Base-by-base conservation (phyloP, 2,888 invertebrate species). In the Acleris holmiana region DNA sequence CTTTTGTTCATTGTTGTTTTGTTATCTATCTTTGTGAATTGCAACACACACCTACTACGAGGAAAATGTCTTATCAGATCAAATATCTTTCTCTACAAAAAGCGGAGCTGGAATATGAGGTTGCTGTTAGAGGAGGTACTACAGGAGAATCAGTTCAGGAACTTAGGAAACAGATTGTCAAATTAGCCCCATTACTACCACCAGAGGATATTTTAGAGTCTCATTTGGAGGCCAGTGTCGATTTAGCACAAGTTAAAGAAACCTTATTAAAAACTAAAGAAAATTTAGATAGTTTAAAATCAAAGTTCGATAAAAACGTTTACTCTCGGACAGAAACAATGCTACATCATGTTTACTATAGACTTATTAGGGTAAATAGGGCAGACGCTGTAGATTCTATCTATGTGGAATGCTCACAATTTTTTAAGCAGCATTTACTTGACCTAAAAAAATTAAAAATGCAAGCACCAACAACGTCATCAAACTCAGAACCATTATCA, bases 51-150 rank as follows among this genome's bases (percentile, higher is more conserved):
- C n/a, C 23, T 23, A 21, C 8, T 48, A 19, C 21, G 6, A 23
- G 13, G 23, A 29, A 29, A 50, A 50, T 50, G 50, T 50, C 50
- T 2, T 50, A 50, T 4, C 50, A 23, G 7, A 62, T 68, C 17
- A 68, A 65, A 51, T 68, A 53, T 59, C 49, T 65, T 23, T 68
- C 64, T 0, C 48, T 70, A 8, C 67, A 68, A 59, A 70, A 70
- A 48, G 13, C 68, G 0, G 70, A 69, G 19, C 49, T 70, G 1
- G 59, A 67, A 3, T 71, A 72, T 23, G 71, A 73, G 61, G 70
- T 71, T 8, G 68, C 41, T 40, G 50, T 71, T 13, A 47, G 69
- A 4, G 67, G 68, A 23, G 70, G 62, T 21, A 44, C 44, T 15
- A 23, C 49, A 19, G 68, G 55, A 15, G 68, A 67, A 4, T 51